A percentile compares a stretch with the other conserved stretches of the same genome.
phyloP scores from a whole-genome alignment of 2,888 invertebrate genomes.

The Hetaerina titia region DNA sequence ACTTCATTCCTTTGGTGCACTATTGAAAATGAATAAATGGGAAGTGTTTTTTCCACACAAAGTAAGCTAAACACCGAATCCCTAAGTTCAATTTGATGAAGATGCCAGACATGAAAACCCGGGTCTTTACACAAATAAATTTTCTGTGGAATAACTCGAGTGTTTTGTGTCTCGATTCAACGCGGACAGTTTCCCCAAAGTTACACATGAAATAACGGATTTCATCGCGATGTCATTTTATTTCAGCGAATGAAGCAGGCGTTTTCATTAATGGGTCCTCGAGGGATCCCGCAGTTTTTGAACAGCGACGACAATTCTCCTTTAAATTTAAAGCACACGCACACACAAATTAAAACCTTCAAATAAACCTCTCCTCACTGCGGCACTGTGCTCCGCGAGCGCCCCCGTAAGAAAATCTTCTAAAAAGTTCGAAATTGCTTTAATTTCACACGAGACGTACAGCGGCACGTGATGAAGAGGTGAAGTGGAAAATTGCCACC shows the following conservation, averaged over 20 bases:
- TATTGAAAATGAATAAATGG: no score
- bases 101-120: no score
- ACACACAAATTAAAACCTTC: not conserved
- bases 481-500: not conserved
- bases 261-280: not conserved
- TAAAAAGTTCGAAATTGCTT: not conserved
- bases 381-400: not conserved
- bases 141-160: no score
- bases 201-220: no score
- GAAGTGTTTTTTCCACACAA: no score
- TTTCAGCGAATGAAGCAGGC: not conserved
- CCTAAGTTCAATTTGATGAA: no score
- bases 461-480: not conserved
- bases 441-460: slow-evolving; percentile 17
- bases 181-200: no score
- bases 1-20: no score
- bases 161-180: no score
- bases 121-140: no score
- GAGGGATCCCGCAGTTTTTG: not conserved
- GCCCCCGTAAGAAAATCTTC: not conserved
- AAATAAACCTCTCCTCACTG: not conserved
- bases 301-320: not conserved
- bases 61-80: no score
- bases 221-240: not conserved
- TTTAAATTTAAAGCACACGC: not conserved